Percentiles rank a stretch among this genome's conserved stretches.
Conservation (phyloP, 2,113 vertebrate species). For the Stictonetta naevosa region DNA sequence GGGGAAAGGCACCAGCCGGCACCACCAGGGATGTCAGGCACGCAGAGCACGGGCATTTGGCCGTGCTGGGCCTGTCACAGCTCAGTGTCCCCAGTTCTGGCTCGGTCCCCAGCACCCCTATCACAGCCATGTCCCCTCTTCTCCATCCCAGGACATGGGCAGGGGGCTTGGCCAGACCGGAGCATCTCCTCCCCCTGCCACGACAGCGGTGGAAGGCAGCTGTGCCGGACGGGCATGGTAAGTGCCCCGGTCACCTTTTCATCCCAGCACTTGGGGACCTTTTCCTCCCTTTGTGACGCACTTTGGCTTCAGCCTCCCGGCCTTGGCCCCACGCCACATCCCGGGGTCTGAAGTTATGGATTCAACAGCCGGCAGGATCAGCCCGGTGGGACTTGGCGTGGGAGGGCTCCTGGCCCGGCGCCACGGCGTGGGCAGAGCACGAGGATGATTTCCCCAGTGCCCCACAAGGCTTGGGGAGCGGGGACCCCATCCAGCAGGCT, state of each 20-base stretch:
- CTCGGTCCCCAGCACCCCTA: not conserved
- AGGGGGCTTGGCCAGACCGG: not conserved
- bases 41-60: not conserved
- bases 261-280: constrained; percentile 44
- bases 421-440: constrained; percentile 49
- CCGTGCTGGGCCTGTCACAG: not conserved
- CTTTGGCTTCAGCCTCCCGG: constrained; percentile 23
- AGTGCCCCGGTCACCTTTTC: constrained; percentile 46
- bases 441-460: constrained; percentile 37
- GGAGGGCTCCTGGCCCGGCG: constrained; percentile 51
- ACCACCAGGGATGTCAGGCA: not conserved
- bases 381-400: constrained; percentile 12
- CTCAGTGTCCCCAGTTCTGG: accelerated
- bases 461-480: not conserved
- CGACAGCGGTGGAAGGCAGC: accelerated
- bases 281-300: constrained; percentile 71
- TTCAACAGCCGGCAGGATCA: constrained; percentile 57
- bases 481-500: not conserved
- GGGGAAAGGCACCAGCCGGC: not conserved
- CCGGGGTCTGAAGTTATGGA: constrained; percentile 62
- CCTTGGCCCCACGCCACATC: constrained; percentile 36
- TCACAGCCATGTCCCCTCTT: not conserved
- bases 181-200: accelerated
- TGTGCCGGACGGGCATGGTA: not conserved
- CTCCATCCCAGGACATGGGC: not conserved